Conservation (phyloP, 1,140 invertebrate species). For the Calephelis nemesis region DNA sequence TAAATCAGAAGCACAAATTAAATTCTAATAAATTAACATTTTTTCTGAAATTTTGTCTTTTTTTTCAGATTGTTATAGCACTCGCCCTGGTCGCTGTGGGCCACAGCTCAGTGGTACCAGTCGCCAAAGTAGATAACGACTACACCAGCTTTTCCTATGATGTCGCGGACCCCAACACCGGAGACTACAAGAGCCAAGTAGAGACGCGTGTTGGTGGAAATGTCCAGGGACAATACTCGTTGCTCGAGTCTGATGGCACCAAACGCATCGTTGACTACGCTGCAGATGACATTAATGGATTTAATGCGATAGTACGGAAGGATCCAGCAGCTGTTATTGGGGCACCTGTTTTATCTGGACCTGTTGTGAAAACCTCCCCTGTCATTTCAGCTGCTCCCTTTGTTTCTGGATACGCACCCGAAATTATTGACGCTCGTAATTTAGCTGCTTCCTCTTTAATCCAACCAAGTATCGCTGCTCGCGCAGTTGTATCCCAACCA, state of each 20-base stretch:
- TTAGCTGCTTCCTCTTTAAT: neutral
- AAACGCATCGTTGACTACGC: slow-evolving; percentile 74
- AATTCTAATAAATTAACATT: too few species aligned
- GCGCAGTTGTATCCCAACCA: slow-evolving; percentile 45
- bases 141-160: slow-evolving; percentile 18
- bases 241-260: slow-evolving; percentile 65
- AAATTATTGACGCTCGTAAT: neutral
- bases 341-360: slow-evolving; percentile 31
- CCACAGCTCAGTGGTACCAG: neutral
- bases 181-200: slow-evolving; percentile 72
- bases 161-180: slow-evolving; percentile 72
- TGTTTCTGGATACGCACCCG: neutral
- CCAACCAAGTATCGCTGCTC: slow-evolving; percentile 38
- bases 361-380: slow-evolving; percentile 22
- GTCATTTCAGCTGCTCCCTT: slow-evolving; percentile 8
- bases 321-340: slow-evolving; percentile 49
- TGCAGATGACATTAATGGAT: slow-evolving; percentile 73
- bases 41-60: neutral
- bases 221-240: slow-evolving; percentile 75
- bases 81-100: slow-evolving; percentile 43
- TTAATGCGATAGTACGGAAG: slow-evolving; percentile 74
- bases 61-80: slow-evolving; percentile 48
- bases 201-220: slow-evolving; percentile 77
- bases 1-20: too few species aligned
- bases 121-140: too few species aligned